phyloP scores from a whole-genome alignment of 2,797 vertebrate species.

The Cryptoprocta ferox region DNA sequence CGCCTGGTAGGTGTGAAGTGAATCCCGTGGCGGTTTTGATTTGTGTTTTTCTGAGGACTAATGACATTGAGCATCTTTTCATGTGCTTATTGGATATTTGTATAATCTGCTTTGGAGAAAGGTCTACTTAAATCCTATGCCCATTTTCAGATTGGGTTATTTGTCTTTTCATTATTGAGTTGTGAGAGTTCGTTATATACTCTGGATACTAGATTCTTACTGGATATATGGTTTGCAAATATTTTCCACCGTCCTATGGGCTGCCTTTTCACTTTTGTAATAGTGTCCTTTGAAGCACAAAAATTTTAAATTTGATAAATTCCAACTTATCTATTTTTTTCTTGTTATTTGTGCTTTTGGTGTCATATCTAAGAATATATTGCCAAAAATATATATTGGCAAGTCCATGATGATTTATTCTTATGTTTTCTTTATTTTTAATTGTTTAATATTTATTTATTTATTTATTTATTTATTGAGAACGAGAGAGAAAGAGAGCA shows the following conservation, averaged over 20 bases:
- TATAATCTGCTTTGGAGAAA: not conserved
- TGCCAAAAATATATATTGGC: not conserved
- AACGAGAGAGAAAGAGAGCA: no score
- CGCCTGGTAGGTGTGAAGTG: not conserved
- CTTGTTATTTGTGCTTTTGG: not conserved
- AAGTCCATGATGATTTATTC: not conserved
- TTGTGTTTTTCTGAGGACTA: not conserved
- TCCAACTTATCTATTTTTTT: not conserved
- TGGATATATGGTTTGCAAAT: not conserved
- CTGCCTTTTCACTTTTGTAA: not conserved
- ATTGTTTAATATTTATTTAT: no score
- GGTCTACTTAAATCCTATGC: not conserved
- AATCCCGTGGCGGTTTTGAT: not conserved
- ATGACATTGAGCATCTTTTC: not conserved
- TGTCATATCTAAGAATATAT: not conserved
- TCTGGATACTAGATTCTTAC: not conserved
- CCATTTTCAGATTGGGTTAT: not conserved
- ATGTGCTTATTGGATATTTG: not conserved
- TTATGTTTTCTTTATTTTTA: not conserved
- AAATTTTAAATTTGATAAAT: not conserved
- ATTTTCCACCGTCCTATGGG: not conserved
- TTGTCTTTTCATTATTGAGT: not conserved
- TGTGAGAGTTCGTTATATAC: not conserved
- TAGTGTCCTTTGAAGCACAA: not conserved
- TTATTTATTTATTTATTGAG: no score